A percentile compares a stretch with the other conserved stretches of the same genome.
Conservation (phyloP, 1,140 invertebrate species). For the Leptoteleia sp. region DNA sequence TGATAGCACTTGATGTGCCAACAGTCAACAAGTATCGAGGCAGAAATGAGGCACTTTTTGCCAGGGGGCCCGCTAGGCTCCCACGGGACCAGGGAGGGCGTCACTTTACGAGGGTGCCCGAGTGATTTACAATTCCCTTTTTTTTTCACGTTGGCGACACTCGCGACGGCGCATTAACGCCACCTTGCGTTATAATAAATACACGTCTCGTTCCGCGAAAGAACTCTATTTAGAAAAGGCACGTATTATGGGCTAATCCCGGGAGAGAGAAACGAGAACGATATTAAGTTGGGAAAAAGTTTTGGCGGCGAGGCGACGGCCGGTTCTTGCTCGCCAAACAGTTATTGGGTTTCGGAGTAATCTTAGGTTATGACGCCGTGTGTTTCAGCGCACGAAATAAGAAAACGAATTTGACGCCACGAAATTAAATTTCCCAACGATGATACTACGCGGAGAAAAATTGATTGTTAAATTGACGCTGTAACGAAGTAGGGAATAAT, state of each 20-base stretch:
- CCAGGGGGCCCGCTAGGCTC: constrained; percentile 27
- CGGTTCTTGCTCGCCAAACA: constrained; percentile 55
- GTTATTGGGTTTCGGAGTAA: constrained; percentile 61
- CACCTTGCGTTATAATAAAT: constrained; percentile 57
- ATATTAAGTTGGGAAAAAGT: constrained; percentile 65
- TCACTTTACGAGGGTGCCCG: constrained; percentile 41
- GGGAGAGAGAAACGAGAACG: constrained; percentile 47
- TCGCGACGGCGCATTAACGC: constrained; percentile 56
- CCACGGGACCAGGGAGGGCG: constrained; percentile 33
- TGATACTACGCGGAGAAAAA: constrained; percentile 28
- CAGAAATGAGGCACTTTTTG: constrained; percentile 38
- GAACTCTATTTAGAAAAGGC: constrained; percentile 57
- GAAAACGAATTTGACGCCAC: constrained; percentile 42
- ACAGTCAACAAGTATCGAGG: constrained; percentile 40
- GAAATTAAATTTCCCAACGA: constrained; percentile 53
- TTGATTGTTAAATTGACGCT: constrained; percentile 39
- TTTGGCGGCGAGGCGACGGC: constrained; percentile 27
- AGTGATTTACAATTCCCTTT: constrained; percentile 52
- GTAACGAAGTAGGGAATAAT: constrained; percentile 18
- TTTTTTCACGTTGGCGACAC: constrained; percentile 30
- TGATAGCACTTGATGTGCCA: constrained; percentile 28
- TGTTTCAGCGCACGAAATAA: constrained; percentile 54
- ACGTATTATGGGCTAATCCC: constrained; percentile 64
- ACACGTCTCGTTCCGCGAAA: constrained; percentile 54
- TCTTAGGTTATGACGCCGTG: constrained; percentile 61